Evolutionary conservation across 2,888 invertebrate species (phyloP), one percentile per base, ranked within the genome.

Genomic region (Eugnorisma glareosa): DNA sequence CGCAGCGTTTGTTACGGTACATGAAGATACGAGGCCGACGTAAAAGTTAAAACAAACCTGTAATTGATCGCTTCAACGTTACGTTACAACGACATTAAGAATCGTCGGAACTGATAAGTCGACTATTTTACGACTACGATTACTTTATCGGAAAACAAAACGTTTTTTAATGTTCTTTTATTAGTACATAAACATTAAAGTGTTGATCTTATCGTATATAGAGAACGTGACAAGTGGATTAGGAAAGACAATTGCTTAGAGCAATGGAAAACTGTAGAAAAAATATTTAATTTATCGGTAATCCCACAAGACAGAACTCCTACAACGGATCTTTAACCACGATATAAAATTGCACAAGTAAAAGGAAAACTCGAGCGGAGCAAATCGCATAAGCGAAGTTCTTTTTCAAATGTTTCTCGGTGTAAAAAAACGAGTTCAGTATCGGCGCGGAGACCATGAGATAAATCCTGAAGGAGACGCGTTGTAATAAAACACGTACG

Each of bases 401-500:
- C 92, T 92, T 93, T 91, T 93, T 92, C 90, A 93, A 93, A 94
- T 90, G 92, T 90, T 90, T 89, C 90, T 89, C 90, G 89, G 89
- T 90, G 89, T 89, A 89, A 91, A 93, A 94, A 92, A 94, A 94
- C 91, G 93, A 92, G 93, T 93, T 93, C 89, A 92, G 91, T 89
- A 89, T 90, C 91, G 92, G 87, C 90, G 90, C 85, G 89, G 91
- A 93, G 92, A 92, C 95, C 93, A 92, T 91, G 94, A 96, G 95
- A 95, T 96, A 96, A 96, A 95, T 96, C 95, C 95, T 94, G 93
- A 91, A 94, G 93, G 93, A 94, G 94, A 94, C 94, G 92, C 92
- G 90, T 91, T 91, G 94, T 96, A 96, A 96, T 96, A 96, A 96
- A 96, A 96, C 96, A 96, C 96, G 96, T 95, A 94, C 95, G 94